These are phyloP conservation scores for Zeuzera pyrina DNA, from an alignment of 2,888 invertebrate species.

Conservation along the genomic window DNA sequence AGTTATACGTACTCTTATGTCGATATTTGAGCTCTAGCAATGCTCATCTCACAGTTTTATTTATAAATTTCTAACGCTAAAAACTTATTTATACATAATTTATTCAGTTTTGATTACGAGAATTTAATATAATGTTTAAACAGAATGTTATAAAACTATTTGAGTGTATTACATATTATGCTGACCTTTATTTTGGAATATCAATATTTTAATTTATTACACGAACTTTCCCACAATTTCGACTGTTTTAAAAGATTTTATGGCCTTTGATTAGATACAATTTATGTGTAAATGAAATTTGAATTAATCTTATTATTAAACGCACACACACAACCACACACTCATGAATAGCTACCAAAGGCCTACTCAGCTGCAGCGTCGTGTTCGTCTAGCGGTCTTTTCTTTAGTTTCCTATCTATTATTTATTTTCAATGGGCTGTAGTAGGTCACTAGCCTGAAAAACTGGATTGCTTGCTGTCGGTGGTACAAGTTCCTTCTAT, in stretches of 20 bases:
- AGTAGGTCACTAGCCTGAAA: no score
- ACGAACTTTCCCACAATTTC: conserved; percentile 40
- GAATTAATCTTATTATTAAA: no score
- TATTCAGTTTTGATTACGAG: conserved; percentile 45
- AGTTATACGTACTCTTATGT: conserved; percentile 24
- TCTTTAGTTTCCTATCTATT: no score
- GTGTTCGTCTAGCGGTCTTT: no score
- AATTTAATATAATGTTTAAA: conserved; percentile 43
- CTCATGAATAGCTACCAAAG: no score
- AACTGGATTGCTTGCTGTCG: no score
- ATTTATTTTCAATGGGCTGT: no score
- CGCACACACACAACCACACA: no score
- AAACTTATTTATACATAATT: conserved; percentile 36
- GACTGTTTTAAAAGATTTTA: conserved; percentile 7
- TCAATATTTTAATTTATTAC: neutral
- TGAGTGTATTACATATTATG: conserved; percentile 36
- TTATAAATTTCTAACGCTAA: conserved; percentile 31
- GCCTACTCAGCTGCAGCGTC: no score
- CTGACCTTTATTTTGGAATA: conserved; percentile 23
- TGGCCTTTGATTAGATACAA: neutral
- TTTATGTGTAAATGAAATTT: neutral
- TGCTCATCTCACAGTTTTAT: conserved; percentile 38
- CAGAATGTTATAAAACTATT: conserved; percentile 33
- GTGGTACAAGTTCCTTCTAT: no score
- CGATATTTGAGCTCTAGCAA: conserved; percentile 21